Evolutionary conservation across 2,888 invertebrate genomes (phyloP), one percentile per base, ranked within the genome.

Genomic region (Boloria euphrosyne): DNA sequence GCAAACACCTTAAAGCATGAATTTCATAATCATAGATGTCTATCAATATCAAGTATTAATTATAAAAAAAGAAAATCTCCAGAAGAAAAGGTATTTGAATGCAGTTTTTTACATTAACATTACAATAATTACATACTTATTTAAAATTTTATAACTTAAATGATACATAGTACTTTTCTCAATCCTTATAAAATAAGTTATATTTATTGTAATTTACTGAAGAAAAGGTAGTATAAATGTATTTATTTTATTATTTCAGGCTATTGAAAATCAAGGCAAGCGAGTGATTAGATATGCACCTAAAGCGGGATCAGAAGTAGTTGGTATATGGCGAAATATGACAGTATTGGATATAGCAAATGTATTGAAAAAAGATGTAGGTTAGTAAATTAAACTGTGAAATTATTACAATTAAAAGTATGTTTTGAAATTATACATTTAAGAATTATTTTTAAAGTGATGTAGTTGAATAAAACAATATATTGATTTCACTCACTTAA

Each of bases 301-400:
- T 1, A 95, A 95, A 83, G 81, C 90, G 6, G 85, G 86, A 50
- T 75, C 84, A 0, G 93, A 93, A 77, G 89, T 95, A 1, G 87
- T 96, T 0, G 94, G 95, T 57, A 92, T 98, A 70, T 97, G 97
- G 97, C 89, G 94, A 54, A 94, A 96, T 77, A 98, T 98, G 94
- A 97, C 96, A 0, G 95, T 97, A 0, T 80, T 83, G 31, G 95
- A 98, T 76, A 82, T 98, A 64, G 96, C 97, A 0, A 79, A 90
- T 57, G 93, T 94, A 0, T 78, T 96, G 43, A 85, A 93, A 4
- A 94, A 94, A 80, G 93, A 95, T 80, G 77, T 95, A 70, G 95
- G 95, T 94, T 87, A 86, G 85, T 63, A 17, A 65, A 58, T 50
- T 61, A 52, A 38, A 49, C 46, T 50, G 4, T 53, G n/a, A 27